Percentiles rank a stretch among this genome's conserved stretches.
phyloP scores from a whole-genome alignment of 2,888 invertebrate genomes.

The Ctenicera cuprea region DNA sequence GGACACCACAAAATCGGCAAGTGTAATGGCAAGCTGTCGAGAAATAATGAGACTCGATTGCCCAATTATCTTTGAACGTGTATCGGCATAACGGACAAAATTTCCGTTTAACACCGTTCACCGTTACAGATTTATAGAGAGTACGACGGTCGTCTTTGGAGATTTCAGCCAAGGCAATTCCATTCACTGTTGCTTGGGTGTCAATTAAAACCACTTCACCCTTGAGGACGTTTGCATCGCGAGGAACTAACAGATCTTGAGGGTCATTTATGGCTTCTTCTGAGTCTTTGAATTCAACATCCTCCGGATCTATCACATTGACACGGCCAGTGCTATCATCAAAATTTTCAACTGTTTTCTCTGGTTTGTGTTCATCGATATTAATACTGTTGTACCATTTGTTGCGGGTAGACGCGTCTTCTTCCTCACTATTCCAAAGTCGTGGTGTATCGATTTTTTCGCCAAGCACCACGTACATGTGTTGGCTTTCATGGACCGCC shows the following conservation, averaged over 20 bases:
- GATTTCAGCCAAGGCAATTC: slow-evolving; percentile 66
- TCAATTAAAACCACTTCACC: slow-evolving; percentile 58
- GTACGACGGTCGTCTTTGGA: slow-evolving; percentile 68
- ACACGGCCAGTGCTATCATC: slow-evolving; percentile 52
- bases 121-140: slow-evolving; percentile 68
- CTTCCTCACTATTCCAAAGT: slow-evolving; percentile 63
- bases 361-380: not conserved
- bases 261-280: slow-evolving; percentile 50
- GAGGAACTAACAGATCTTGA: slow-evolving; percentile 59
- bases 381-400: slow-evolving; percentile 64
- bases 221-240: slow-evolving; percentile 50
- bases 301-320: slow-evolving; percentile 55
- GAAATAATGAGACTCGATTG: slow-evolving; percentile 71
- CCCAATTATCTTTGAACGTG: slow-evolving; percentile 72
- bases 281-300: slow-evolving; percentile 41
- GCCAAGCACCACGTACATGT: slow-evolving; percentile 67
- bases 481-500: slow-evolving; percentile 67
- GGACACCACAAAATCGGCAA: slow-evolving; percentile 69
- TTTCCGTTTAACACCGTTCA: slow-evolving; percentile 66
- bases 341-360: slow-evolving; percentile 37
- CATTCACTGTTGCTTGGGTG: slow-evolving; percentile 65
- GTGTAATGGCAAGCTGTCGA: slow-evolving; percentile 70
- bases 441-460: slow-evolving; percentile 65
- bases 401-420: slow-evolving; percentile 65
- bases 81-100: slow-evolving; percentile 70